Evolutionary conservation across 1,140 invertebrate genomes (phyloP), one percentile per base, ranked within the genome.

Genomic region (Drosophila melanogaster): DNA sequence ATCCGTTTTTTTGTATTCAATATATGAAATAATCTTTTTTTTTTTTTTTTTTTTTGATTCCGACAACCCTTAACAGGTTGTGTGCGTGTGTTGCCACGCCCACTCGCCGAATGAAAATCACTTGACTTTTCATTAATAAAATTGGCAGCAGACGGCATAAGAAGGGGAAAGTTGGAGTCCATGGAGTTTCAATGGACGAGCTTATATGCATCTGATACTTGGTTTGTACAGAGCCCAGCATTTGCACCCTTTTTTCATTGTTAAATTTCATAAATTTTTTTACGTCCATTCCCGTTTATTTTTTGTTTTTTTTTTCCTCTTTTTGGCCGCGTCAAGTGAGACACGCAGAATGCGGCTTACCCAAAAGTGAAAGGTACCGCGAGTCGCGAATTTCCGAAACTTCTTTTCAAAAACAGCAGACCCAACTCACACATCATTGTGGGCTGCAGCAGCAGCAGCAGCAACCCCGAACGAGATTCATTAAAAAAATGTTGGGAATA

Each of bases 101-200:
- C 83, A 78, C 51, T 51, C 35, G 50, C 40, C 58, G 70, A 66
- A 50, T 57, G 66, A 77, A 89, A 87, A 87, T 87, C 83, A 87
- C 83, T 87, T 87, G 83, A 87, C 79, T 87, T 87, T 87, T 87
- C 83, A 87, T 87, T 87, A 87, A 87, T 89, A 84, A 89, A 87
- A 77, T 87, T 83, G 84, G 71, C 60, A 87, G 83, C 75, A 83
- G 75, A 75, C 62, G 19, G 0, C 1, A 0, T 14, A 11, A 12
- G 41, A 40, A 38, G 41, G 67, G 65, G 10, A 47, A n/a, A 41
- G 15, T 57, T 57, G 33, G 64, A 64, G 62, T 71, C 71, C 43
- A n/a, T 71, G 26, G 50, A 73, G 19, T 61, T 71, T 71, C 64
- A 71, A 71, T 70, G 65, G 43, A 1, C 65, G 6, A 19, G n/a